A percentile compares a stretch with the other conserved stretches of the same genome.
Conservation (phyloP, 2,797 vertebrate genomes). For the Lepus townsendii region DNA sequence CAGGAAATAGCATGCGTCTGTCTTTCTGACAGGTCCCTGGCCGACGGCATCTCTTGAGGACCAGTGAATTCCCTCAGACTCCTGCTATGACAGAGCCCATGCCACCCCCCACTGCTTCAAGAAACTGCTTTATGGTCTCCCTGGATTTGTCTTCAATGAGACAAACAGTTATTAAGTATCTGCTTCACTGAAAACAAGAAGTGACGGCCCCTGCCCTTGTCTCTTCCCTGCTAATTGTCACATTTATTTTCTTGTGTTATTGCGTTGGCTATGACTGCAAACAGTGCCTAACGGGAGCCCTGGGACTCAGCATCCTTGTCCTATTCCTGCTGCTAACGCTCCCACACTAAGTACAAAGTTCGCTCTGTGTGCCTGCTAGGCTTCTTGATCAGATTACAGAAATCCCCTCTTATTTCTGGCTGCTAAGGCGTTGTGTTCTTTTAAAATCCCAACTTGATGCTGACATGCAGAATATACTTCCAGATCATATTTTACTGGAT, state of each 20-base stretch:
- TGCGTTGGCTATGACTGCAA: not conserved
- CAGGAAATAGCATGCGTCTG: not conserved
- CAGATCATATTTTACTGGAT: not conserved
- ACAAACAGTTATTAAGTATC: not conserved
- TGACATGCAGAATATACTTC: conserved; percentile 9
- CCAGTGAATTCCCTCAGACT: not conserved
- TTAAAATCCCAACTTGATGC: conserved; percentile 22
- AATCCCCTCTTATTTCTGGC: conserved; percentile 19
- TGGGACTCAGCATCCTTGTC: no score
- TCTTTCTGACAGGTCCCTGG: not conserved
- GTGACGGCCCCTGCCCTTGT: not conserved
- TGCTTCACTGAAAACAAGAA: conserved; percentile 16
- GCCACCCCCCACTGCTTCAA: not conserved
- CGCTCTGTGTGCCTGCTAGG: not conserved
- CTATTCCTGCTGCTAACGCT: not conserved
- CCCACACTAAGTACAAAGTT: not conserved
- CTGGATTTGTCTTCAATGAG: conserved; percentile 19
- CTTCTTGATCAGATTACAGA: conserved; percentile 1
- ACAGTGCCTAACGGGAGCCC: not conserved
- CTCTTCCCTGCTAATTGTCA: not conserved
- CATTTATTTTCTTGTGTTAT: conserved; percentile 43
- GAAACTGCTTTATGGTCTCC: conserved; percentile 5
- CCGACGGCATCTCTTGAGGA: not conserved
- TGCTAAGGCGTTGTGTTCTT: conserved; percentile 52
- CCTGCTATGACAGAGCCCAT: not conserved